Evolutionary conservation across 1,140 invertebrate genomes (phyloP).

Genomic region (Trichonephila inaurata): DNA sequence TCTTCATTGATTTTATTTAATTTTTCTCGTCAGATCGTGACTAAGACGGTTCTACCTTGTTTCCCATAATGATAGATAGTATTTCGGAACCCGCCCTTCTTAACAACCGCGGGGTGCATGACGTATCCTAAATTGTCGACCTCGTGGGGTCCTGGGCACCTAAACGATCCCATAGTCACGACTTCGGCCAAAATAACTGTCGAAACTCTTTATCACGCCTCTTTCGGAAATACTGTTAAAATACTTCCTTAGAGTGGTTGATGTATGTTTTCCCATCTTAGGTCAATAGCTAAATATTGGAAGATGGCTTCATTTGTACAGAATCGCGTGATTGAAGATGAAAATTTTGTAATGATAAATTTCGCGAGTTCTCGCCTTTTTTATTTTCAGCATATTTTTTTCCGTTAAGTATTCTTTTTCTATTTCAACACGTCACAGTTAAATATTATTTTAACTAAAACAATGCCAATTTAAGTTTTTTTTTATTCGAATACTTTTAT

Average conservation of each 20-base stretch:
- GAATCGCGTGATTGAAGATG: no score
- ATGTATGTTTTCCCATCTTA: neutral
- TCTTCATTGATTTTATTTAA: slow-evolving; percentile 36
- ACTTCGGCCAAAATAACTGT: neutral
- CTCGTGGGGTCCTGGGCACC: neutral
- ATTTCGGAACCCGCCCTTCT: slow-evolving; percentile 7
- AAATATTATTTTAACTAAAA: no score
- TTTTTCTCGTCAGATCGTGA: slow-evolving; percentile 18
- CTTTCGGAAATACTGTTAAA: neutral
- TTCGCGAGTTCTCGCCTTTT: no score
- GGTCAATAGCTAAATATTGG: neutral
- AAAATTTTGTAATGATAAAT: no score
- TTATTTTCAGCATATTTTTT: no score
- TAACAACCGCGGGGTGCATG: neutral
- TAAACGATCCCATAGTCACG: neutral
- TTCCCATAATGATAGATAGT: slow-evolving; percentile 31
- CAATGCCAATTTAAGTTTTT: no score
- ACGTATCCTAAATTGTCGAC: neutral
- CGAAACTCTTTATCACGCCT: slow-evolving; percentile 25
- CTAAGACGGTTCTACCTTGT: neutral
- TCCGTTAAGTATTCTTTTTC: no score
- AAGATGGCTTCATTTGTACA: no score
- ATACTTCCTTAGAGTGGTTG: neutral
- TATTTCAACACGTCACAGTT: no score
- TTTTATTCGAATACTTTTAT: no score